Evolutionary conservation across 1,140 invertebrate genomes (phyloP), one percentile per base, ranked within the genome.

Genomic region (Trichonephila inaurata): DNA sequence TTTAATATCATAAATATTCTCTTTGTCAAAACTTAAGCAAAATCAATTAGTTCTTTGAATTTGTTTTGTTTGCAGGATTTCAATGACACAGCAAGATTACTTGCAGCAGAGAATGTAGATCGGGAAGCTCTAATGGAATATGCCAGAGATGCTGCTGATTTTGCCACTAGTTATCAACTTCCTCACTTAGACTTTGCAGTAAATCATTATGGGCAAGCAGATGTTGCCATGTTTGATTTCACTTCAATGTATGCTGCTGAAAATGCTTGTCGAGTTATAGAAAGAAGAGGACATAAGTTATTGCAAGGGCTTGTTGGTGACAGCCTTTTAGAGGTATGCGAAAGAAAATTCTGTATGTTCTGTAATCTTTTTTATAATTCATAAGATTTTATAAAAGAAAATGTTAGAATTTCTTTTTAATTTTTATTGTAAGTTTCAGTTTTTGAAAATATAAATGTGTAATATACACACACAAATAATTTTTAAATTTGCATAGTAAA

Each of bases 221-320:
- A 99, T 96, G 98, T 99, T 0, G 98, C 99, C n/a, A 99, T 99
- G 97, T 99, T 99, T 96, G 99, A 99, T 96, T 99, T 99, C 95
- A 99, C 99, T 0, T 99, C 98, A 0, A 99, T 99, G 98, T 99
- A 99, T 96, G 98, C 98, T 7, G 98, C 99, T 0, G 98, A 99
- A 96, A 99, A 99, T 96, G 98, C 98, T 40, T 98, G 97, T 94
- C 96, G 98, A 91, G 97, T 98, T 21, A 95, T 98, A 1, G 97
- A 99, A 95, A 96, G 97, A 88, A 96, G 97, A 94, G 98, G 98
- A 0, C 97, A 98, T 94, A 97, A 97, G 83, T 96, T 99, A 5
- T 96, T 99, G 0, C 97, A 98, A 96, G 97, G 97, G 92, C 96
- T 99, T 69, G 99, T 99, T 10, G 99, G 99, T 2, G 99, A 99